Evolutionary conservation across 2,888 invertebrate species (phyloP), one percentile per base, ranked within the genome.

Genomic region (Branchipolynoe longqiensis): DNA sequence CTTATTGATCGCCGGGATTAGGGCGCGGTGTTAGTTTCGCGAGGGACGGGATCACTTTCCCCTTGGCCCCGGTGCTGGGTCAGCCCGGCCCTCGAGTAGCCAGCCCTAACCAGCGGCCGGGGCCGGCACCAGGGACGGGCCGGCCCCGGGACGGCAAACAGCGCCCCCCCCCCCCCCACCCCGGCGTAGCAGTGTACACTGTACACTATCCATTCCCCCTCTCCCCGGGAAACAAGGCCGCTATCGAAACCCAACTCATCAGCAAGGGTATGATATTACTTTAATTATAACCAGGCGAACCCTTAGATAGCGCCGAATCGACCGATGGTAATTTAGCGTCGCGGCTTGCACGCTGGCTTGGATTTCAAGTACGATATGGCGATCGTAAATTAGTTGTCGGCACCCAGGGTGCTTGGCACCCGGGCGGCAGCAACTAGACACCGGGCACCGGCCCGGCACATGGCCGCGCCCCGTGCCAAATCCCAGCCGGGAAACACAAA

Each of bases 311-410:
- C n/a, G 82, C 58, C 56, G 58, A 82, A 82, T 78, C 78, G 78
- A 78, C 78, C 31, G 78, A 8, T 28, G 78, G 78, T 78, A 78
- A 78, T 78, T 78, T 78, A 78, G 78, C 78, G 54, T 41, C 54
- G 41, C 54, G 78, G 78, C n/a, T 78, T 41, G 41, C 25, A 18
- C 28, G 78, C 78, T 28, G 54, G 41, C 28, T 78, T 48, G 78
- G 78, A 31, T 78, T 41, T 48, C 78, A 48, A 28, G 41, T 31
- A 31, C 78, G 78, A 78, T 78, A 78, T 78, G 78, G 78, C 78
- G 78, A 78, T 48, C 25, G 78, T 78, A 78, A 78, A 78, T 78
- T 78, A 78, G 78, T 48, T 78, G 78, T 78, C 78, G 78, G 54
- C 78, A 78, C 78, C 78, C 78, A 25, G 48, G 54, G 78, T 14